These are phyloP conservation scores for Craseonycteris thonglongyai DNA, from an alignment of 2,113 vertebrate species.

Conservation along the genomic window DNA sequence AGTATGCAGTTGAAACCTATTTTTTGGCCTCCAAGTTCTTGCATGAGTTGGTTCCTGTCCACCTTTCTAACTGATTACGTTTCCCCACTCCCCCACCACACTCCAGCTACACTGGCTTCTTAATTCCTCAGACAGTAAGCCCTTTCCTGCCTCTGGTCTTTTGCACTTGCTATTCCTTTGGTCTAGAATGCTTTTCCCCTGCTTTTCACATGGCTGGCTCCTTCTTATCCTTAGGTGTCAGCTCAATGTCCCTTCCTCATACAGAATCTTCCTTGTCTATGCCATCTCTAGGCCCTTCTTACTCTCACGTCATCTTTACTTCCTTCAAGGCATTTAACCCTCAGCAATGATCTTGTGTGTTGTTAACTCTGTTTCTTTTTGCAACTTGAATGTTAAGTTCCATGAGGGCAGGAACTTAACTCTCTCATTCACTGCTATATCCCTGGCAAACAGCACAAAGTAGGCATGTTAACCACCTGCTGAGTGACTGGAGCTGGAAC, in stretches of 20 bases:
- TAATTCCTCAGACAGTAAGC: not conserved
- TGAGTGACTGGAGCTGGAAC: not conserved
- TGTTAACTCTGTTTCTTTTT: not conserved
- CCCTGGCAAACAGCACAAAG: not conserved
- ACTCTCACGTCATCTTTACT: not conserved
- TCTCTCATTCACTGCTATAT: not conserved
- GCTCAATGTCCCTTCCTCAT: not conserved
- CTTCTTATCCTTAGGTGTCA: not conserved
- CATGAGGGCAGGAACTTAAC: not conserved
- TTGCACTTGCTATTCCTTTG: not conserved
- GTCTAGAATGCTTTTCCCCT: not conserved
- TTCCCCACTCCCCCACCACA: not conserved
- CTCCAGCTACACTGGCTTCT: not conserved
- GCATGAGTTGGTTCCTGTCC: not conserved
- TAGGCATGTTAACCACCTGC: not conserved
- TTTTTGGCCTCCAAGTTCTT: not conserved
- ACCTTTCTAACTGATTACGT: not conserved
- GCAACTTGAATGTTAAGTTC: not conserved
- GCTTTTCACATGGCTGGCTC: not conserved
- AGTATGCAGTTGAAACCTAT: not conserved
- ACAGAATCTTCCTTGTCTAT: not conserved
- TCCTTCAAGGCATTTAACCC: not conserved
- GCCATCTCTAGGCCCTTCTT: not conserved
- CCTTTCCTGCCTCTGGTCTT: not conserved
- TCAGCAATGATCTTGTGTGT: not conserved